Conservation (phyloP, 2,888 invertebrate species). For the Cerastoderma edule region DNA sequence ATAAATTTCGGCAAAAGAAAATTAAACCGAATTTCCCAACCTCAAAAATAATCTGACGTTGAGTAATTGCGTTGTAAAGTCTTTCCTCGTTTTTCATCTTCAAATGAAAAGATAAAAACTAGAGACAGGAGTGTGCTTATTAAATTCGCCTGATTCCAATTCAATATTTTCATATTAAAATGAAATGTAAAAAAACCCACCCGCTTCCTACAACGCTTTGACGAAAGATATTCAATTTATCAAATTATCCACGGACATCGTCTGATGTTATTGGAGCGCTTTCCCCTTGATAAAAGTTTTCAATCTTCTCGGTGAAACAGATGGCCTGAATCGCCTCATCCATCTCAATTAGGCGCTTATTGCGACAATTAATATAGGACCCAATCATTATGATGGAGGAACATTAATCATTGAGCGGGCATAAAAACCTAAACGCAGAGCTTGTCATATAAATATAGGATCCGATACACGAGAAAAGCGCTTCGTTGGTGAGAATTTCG, state of each 20-base stretch:
- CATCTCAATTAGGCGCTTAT: slow-evolving; percentile 55
- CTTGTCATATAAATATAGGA: slow-evolving; percentile 24
- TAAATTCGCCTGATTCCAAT: slow-evolving; percentile 26
- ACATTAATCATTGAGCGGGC: slow-evolving; percentile 41
- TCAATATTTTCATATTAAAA: slow-evolving; percentile 25
- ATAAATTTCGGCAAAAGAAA: slow-evolving; percentile 19
- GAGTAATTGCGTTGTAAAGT: slow-evolving; percentile 15
- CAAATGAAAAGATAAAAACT: too few relatives aligned
- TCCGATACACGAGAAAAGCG: neutral
- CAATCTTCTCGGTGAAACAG: slow-evolving; percentile 51
- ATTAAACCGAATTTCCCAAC: slow-evolving; percentile 19
- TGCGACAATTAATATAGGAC: slow-evolving; percentile 50
- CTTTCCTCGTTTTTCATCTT: slow-evolving; percentile 18
- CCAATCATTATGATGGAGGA: slow-evolving; percentile 38
- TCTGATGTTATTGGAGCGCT: slow-evolving; percentile 32
- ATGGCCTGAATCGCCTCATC: slow-evolving; percentile 54
- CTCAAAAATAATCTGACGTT: slow-evolving; percentile 20
- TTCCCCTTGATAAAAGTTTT: slow-evolving; percentile 48
- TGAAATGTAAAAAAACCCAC: slow-evolving; percentile 26
- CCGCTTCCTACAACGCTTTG: slow-evolving; percentile 12
- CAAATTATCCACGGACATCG: slow-evolving; percentile 34
- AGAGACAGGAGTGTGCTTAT: slow-evolving; percentile 20
- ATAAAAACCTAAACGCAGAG: slow-evolving; percentile 23
- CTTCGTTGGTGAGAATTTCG: too few relatives aligned
- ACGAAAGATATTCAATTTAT: slow-evolving; percentile 27